These are phyloP conservation scores for Nothoprocta perdicaria DNA, from an alignment of 2,113 vertebrate genomes.

Conservation along the genomic window DNA sequence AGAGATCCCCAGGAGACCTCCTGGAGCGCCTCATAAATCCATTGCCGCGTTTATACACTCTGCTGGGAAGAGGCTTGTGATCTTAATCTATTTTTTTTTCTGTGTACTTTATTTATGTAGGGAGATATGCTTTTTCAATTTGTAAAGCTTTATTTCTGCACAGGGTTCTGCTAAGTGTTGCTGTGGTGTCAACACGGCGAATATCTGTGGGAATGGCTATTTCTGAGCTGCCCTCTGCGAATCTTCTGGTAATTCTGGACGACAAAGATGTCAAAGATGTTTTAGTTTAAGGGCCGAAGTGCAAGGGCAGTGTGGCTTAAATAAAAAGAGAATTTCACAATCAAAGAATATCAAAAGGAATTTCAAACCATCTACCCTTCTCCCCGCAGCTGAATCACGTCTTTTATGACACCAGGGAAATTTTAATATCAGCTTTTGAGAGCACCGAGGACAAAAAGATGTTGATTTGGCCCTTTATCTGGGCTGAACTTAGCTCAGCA, in stretches of 20 bases:
- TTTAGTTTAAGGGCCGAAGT: conserved; percentile 2
- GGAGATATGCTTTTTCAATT: background rate
- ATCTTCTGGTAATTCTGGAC: background rate
- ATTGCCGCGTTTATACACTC: background rate
- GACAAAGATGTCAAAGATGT: background rate
- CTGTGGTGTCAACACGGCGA: background rate
- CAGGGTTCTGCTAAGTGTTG: background rate
- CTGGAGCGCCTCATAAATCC: background rate
- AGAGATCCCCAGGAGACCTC: background rate
- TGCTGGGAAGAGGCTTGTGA: background rate
- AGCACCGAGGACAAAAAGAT: conserved; percentile 24
- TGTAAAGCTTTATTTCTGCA: background rate
- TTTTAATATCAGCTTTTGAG: conserved; percentile 11
- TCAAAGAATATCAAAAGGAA: conserved; percentile 56
- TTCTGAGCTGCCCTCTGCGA: background rate
- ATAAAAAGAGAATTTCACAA: conserved; percentile 32
- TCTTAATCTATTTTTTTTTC: background rate
- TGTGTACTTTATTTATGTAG: background rate
- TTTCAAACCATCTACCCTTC: conserved; percentile 10
- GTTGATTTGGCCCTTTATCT: conserved; percentile 9
- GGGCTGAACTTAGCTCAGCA: background rate
- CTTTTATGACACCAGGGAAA: background rate
- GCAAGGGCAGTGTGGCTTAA: background rate
- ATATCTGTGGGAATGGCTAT: background rate
- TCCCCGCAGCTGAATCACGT: background rate